Conservation (phyloP, 1,140 invertebrate species). For the Littorina saxatilis region DNA sequence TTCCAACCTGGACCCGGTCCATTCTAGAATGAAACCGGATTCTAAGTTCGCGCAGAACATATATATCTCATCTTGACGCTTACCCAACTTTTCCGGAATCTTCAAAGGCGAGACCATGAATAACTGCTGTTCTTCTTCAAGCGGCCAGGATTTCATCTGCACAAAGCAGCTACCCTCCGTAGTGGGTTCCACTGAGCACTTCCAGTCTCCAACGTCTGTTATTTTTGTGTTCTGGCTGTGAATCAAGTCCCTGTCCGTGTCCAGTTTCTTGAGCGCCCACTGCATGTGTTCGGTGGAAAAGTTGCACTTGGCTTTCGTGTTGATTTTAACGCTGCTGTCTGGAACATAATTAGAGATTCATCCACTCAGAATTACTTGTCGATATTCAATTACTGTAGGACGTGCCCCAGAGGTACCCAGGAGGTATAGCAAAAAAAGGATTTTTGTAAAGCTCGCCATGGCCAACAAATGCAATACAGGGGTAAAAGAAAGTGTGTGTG, state of each 20-base stretch:
- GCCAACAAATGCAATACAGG: no score
- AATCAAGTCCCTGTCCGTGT: not conserved
- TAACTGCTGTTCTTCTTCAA: not conserved
- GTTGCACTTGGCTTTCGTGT: not conserved
- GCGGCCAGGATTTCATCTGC: not conserved
- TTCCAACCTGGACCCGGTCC: no score
- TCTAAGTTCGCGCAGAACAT: no score
- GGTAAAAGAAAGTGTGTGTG: no score
- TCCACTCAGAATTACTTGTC: no score
- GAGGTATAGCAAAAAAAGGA: no score
- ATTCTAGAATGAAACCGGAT: no score
- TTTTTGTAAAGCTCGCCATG: no score
- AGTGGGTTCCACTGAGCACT: not conserved
- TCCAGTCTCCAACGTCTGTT: not conserved
- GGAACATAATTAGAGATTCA: not conserved
- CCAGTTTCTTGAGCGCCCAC: not conserved
- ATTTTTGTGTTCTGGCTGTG: not conserved
- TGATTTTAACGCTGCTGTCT: constrained; percentile 7
- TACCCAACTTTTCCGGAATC: not conserved
- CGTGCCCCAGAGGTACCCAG: no score
- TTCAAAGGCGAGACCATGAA: not conserved
- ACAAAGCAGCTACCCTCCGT: not conserved
- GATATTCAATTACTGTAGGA: no score
- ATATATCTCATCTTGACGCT: no score
- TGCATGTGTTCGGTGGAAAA: not conserved